A percentile compares a stretch with the other conserved stretches of the same genome.
Conservation (phyloP, 2,797 vertebrate species). For the Triplophysa bombifrons region DNA sequence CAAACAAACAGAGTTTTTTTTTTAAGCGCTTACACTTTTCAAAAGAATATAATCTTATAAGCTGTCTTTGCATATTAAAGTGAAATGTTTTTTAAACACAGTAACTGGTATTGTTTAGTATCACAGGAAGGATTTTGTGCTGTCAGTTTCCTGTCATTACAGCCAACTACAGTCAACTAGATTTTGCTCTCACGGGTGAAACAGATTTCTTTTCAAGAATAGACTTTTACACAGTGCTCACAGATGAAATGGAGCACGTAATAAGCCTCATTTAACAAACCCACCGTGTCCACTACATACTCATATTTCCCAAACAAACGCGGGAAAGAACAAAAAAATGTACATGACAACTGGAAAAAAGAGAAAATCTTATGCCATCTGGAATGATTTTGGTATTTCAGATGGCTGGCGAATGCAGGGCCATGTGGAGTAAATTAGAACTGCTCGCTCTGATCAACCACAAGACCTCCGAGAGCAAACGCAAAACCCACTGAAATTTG, state of each 20-base stretch:
- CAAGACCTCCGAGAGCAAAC: conserved; percentile 46
- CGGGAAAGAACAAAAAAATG: neutral
- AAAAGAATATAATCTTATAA: neutral
- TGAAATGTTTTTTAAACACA: neutral
- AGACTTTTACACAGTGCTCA: neutral
- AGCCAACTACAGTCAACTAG: neutral
- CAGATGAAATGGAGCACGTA: conserved; percentile 3
- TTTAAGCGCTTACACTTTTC: neutral
- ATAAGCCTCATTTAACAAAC: neutral
- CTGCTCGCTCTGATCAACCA: conserved; percentile 5
- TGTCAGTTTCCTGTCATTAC: neutral
- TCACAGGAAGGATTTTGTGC: neutral
- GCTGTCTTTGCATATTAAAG: neutral
- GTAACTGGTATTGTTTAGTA: neutral
- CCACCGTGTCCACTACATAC: neutral
- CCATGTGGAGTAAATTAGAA: conserved; percentile 54
- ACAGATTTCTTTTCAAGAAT: neutral
- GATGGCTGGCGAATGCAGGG: conserved; percentile 15
- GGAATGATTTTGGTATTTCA: conserved; percentile 47
- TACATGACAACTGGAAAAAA: conserved; percentile 10
- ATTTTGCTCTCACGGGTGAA: neutral
- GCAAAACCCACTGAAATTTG: conserved; percentile 25
- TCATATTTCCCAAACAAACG: conserved; percentile 2
- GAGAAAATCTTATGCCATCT: conserved; percentile 49
- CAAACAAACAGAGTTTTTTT: too few species aligned